Base-by-base conservation (phyloP, 2,888 invertebrate species). In the Leptura quadrifasciata region DNA sequence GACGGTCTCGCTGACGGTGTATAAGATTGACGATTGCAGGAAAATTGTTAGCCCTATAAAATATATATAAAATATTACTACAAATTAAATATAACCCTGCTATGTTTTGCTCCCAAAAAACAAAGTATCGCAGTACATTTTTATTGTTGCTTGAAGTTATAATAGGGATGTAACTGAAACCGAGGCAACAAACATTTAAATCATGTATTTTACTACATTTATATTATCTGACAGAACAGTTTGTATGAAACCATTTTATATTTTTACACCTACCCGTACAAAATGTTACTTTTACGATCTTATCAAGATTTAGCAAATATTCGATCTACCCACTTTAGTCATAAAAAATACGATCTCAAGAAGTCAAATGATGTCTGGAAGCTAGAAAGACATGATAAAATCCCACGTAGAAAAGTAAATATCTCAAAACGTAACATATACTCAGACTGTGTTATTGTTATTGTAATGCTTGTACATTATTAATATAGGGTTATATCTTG, bases 291-390 rank as follows among this genome's bases (percentile, higher is more conserved):
- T 61, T 63, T 63, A 63, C 39, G 63, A 63, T 63, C 63, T 63
- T 63, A 65, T 65, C 65, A 52, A n/a, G 65, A 65, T 65, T 65
- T 65, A 52, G 54, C 65, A 65, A 65, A 65, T 65, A 65, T 65
- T 54, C 54, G 54, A 65, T 65, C 65, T 65, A 52, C 65, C 65
- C 65, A 65, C 65, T 65, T 65, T 65, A 21, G 21, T 39, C 18
- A 47, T 18, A 63, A 63, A 63, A 63, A 63, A 63, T 39, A 35
- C 9, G 20, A 17, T 18, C 20, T 20, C 18, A 27, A 27, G 39
- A 35, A 18, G 39, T 24, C 39, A 35, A 39, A 63, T 39, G 18
- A 18, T 35, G 63, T 63, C 35, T 63, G 39, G 63, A 63, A 63
- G 63, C 39, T 39, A 12, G 9, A 61, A 6, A 35, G 61, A 61